Evolutionary conservation across 2,797 vertebrate genomes (phyloP).

Genomic region (Mycteria americana): DNA sequence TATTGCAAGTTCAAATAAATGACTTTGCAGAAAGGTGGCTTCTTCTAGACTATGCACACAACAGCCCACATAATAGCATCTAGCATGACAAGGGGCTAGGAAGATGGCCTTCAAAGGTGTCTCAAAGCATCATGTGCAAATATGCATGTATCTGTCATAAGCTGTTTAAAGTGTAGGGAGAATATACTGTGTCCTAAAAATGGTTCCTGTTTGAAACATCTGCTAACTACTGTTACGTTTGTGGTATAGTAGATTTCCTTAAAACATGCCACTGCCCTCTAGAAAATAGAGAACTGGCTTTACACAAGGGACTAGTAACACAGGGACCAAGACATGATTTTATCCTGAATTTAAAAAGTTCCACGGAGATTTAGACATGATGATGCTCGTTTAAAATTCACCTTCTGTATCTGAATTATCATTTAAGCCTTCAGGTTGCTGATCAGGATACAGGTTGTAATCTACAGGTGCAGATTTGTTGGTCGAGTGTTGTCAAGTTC

Average conservation of each 20-base stretch:
- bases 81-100: background rate
- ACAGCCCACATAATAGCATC: too few species aligned
- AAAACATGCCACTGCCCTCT: background rate
- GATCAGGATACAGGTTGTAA: background rate
- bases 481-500: background rate
- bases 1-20: background rate
- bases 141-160: background rate
- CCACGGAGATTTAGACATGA: background rate
- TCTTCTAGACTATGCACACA: fast-evolving
- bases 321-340: background rate
- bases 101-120: background rate
- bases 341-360: background rate
- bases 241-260: background rate
- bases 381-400: background rate
- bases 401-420: background rate
- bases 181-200: background rate
- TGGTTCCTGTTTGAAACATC: background rate
- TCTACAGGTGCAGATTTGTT: background rate
- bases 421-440: background rate
- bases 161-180: background rate
- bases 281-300: background rate
- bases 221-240: background rate
- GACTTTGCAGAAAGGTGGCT: background rate
- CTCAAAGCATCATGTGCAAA: background rate
- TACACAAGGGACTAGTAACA: background rate